Conservation (phyloP, 2,888 invertebrate genomes). For the Agrochola lychnidis region DNA sequence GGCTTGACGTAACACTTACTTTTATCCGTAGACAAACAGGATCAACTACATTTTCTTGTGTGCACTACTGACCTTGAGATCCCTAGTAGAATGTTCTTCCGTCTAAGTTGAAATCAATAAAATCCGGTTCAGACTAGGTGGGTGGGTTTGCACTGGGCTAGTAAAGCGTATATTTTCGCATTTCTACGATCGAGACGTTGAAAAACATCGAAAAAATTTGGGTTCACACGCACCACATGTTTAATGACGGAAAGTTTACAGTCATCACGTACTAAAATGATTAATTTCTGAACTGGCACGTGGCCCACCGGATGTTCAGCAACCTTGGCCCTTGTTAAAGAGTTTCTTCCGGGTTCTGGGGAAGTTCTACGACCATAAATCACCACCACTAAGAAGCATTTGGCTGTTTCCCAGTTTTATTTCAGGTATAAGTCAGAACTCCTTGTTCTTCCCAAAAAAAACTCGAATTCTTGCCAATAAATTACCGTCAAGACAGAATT, state of each 20-base stretch:
- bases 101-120: conserved; percentile 45
- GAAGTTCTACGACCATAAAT: neutral
- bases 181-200: neutral
- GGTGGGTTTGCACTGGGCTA: conserved; percentile 11
- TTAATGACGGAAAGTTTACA: neutral
- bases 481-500: neutral
- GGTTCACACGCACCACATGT: neutral
- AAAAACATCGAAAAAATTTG: neutral
- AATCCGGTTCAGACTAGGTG: conserved; percentile 33
- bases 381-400: neutral
- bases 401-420: conserved; percentile 21
- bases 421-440: conserved; percentile 1
- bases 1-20: conserved; percentile 1
- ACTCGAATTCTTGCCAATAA: conserved; percentile 1
- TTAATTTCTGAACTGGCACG: conserved; percentile 17
- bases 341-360: conserved; percentile 21
- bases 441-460: conserved; percentile 12
- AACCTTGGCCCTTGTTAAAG: conserved; percentile 18
- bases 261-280: conserved; percentile 1
- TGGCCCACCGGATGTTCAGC: conserved; percentile 4
- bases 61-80: conserved; percentile 40
- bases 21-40: conserved; percentile 26
- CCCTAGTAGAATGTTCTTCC: conserved; percentile 21
- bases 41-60: conserved; percentile 24
- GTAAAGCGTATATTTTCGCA: neutral